Evolutionary conservation across 2,888 invertebrate species (phyloP), one percentile per base, ranked within the genome.

Genomic region (Heliconius sara): DNA sequence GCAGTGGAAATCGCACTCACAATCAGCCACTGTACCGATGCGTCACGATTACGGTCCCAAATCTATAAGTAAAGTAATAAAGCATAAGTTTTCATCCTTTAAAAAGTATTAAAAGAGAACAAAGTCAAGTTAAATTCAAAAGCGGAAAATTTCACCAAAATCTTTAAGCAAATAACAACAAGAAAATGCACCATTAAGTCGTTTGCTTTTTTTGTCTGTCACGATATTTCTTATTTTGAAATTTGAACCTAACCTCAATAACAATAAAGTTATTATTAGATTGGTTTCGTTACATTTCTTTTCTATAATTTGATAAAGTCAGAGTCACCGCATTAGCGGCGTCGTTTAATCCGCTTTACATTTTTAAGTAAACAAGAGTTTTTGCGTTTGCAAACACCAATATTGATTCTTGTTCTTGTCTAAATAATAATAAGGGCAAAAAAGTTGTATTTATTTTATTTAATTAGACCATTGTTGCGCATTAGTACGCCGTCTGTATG

Each of bases 291-390:
- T 9, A 57, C 25, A 84, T 83, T 85, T 84, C 83, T 83, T 87
- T 87, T 86, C 83, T 86, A 90, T 90, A 89, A 90, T 91, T 91
- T 89, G 84, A 86, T 84, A 85, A 86, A 86, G 87, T 85, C 85
- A 84, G 82, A 84, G 84, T 84, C 84, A 82, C 83, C 82, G 89
- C 90, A 93, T 93, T 93, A 91, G 89, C 90, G 77, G 82, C 87
- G 83, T 83, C 84, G 86, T 86, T 86, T 90, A 94, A 91, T 91
- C 93, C 89, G 88, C 90, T 92, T 91, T 91, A 88, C 89, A 91
- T 90, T 89, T 89, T 88, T 88, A 86, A 86, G 87, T 87, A 90
- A 89, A 91, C 89, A 91, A 89, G 78, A 72, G 77, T 68, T 81
- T 81, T 82, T 82, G 52, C 30, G 63, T 76, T 78, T 67, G 67